phyloP scores from a whole-genome alignment of 2,113 vertebrate genomes.

The Neotoma lepida region DNA sequence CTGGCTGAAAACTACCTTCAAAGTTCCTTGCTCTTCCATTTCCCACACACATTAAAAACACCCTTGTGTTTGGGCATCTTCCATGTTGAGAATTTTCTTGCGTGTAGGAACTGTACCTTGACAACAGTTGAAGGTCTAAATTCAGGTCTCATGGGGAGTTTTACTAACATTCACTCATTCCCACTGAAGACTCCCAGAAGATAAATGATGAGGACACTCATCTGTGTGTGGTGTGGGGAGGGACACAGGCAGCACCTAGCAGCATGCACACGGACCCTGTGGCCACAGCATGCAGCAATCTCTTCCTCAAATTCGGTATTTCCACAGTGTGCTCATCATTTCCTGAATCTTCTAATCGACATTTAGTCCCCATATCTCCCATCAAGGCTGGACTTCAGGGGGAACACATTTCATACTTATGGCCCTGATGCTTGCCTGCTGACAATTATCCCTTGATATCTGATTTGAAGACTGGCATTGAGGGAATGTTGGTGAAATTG shows the following conservation, averaged over 20 bases:
- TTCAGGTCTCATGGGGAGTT: not conserved
- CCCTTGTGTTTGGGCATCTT: not conserved
- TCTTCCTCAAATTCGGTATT: not conserved
- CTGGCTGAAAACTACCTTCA: not conserved
- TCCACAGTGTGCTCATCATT: not conserved
- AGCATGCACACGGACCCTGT: not conserved
- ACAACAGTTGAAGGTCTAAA: not conserved
- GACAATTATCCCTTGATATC: not conserved
- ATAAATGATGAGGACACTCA: not conserved
- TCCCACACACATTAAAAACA: not conserved
- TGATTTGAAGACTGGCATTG: conserved; percentile 24
- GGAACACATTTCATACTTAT: not conserved
- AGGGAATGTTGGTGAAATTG: conserved; percentile 28
- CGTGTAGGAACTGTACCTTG: not conserved
- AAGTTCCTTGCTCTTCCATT: not conserved
- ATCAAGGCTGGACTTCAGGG: not conserved
- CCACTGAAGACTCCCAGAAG: not conserved
- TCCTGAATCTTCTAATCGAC: not conserved
- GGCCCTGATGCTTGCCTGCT: not conserved
- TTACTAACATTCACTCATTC: not conserved
- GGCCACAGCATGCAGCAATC: not conserved
- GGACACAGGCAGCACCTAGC: not conserved
- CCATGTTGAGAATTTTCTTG: not conserved
- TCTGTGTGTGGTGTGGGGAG: too few relatives aligned
- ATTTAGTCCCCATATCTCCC: not conserved